phyloP scores from a whole-genome alignment of 2,113 vertebrate genomes.

The Isurus oxyrinchus region DNA sequence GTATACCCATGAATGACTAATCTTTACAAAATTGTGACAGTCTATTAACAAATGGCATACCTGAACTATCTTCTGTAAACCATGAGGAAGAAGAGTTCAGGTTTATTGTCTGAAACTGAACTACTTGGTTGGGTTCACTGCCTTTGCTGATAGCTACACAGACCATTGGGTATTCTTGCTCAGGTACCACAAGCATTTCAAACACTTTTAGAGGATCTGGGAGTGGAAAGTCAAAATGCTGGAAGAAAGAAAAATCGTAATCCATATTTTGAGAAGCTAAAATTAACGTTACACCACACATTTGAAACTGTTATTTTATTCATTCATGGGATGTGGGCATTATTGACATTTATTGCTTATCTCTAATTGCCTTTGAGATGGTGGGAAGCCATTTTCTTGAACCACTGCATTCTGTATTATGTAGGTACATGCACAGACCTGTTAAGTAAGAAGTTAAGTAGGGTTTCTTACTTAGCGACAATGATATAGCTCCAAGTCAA shows the following conservation, averaged over 20 bases:
- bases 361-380: not conserved
- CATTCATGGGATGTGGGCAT: not conserved
- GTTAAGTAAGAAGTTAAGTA: not conserved
- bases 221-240: conserved; percentile 98
- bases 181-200: conserved; percentile 95
- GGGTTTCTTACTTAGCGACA: not conserved
- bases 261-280: not conserved
- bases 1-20: not conserved
- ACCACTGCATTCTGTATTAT: not conserved
- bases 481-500: not conserved
- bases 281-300: not conserved
- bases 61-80: conserved; percentile 89
- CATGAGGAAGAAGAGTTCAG: conserved; percentile 96
- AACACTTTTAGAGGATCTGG: conserved; percentile 91
- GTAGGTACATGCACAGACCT: not conserved
- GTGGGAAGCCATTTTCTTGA: not conserved
- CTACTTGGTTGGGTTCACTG: conserved; percentile 72
- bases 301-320: not conserved
- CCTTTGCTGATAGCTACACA: conserved; percentile 89
- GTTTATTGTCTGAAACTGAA: conserved; percentile 97
- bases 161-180: conserved; percentile 94
- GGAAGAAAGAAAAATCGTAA: not conserved
- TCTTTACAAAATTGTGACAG: not conserved
- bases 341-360: not conserved
- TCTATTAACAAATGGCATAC: conserved; percentile 54